Evolutionary conservation across 53 echinoderm and acorn worm genomes (phyloP).

Genomic region (Stichopus horrens): DNA sequence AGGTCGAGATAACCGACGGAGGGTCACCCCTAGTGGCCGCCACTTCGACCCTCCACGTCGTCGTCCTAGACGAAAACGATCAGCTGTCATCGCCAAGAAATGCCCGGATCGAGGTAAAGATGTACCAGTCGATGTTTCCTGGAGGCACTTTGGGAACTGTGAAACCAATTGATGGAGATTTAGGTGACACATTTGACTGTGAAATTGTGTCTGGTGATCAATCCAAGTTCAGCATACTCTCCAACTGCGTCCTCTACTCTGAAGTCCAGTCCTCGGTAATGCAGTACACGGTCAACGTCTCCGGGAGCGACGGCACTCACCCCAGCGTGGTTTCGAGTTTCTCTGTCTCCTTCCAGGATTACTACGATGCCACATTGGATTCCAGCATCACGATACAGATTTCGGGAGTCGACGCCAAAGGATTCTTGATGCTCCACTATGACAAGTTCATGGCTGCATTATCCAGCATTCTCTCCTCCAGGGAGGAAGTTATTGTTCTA

Average conservation of each 20-base stretch:
- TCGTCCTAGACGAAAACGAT: constrained; percentile 77
- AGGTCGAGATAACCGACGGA: constrained; percentile 79
- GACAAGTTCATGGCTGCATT: constrained; percentile 75
- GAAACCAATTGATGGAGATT: constrained; percentile 78
- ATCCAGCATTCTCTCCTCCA: constrained; percentile 57
- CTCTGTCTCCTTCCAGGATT: constrained; percentile 70
- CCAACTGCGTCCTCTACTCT: constrained; percentile 72
- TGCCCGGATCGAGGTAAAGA: constrained; percentile 90
- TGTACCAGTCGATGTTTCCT: constrained; percentile 73
- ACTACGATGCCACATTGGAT: constrained; percentile 68
- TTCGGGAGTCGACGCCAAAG: constrained; percentile 54
- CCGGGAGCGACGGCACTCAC: constrained; percentile 84
- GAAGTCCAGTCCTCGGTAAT: constrained; percentile 62
- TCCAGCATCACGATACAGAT: constrained; percentile 81
- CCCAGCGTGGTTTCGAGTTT: constrained; percentile 70
- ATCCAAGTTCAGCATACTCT: constrained; percentile 70
- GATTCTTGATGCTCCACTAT: constrained; percentile 69
- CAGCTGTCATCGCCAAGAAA: constrained; percentile 77
- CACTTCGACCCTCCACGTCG: constrained; percentile 75
- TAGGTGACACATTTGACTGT: constrained; percentile 76
- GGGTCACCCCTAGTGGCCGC: constrained; percentile 73
- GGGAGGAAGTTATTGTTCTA: constrained; percentile 75
- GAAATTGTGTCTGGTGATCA: constrained; percentile 67
- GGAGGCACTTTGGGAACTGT: constrained; percentile 83
- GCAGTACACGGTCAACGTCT: constrained; percentile 56